Evolutionary conservation across 2,797 vertebrate genomes (phyloP).

Genomic region (Neopelma chrysocephalum): DNA sequence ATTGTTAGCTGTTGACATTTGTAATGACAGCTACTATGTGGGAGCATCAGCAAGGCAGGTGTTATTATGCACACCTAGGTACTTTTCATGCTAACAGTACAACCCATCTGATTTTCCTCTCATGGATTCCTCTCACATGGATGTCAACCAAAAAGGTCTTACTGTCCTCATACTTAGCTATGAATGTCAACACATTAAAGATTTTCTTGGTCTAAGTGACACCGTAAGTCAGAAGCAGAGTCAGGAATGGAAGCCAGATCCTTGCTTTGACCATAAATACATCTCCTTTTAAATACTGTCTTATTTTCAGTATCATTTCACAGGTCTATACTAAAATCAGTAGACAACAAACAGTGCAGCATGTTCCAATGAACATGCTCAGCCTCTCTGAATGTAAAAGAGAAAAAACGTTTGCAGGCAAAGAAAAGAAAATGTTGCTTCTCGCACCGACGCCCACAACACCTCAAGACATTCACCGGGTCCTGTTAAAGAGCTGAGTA

Average conservation of each 20-base stretch:
- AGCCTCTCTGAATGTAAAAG: neutral
- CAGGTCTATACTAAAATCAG: neutral
- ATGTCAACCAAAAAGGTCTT: neutral
- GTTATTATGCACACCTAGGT: neutral
- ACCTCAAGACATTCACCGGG: neutral
- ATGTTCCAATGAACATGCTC: neutral
- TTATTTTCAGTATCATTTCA: neutral
- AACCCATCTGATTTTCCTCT: neutral
- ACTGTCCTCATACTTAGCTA: neutral
- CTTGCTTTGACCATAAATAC: neutral
- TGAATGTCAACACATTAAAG: neutral
- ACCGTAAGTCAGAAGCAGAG: neutral
- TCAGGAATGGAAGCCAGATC: neutral
- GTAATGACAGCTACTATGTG: neutral
- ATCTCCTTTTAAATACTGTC: neutral
- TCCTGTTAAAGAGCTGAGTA: slow-evolving; percentile 52
- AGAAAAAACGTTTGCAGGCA: neutral
- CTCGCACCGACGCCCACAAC: neutral
- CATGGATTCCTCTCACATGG: neutral
- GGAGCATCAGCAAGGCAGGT: neutral
- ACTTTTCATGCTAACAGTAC: neutral
- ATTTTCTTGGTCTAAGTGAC: neutral
- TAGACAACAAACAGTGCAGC: neutral
- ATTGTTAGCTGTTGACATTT: neutral
- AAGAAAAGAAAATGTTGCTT: neutral